A percentile compares a stretch with the other conserved stretches of the same genome.
Conservation (phyloP, 2,113 vertebrate species). For the Calonectris borealis region DNA sequence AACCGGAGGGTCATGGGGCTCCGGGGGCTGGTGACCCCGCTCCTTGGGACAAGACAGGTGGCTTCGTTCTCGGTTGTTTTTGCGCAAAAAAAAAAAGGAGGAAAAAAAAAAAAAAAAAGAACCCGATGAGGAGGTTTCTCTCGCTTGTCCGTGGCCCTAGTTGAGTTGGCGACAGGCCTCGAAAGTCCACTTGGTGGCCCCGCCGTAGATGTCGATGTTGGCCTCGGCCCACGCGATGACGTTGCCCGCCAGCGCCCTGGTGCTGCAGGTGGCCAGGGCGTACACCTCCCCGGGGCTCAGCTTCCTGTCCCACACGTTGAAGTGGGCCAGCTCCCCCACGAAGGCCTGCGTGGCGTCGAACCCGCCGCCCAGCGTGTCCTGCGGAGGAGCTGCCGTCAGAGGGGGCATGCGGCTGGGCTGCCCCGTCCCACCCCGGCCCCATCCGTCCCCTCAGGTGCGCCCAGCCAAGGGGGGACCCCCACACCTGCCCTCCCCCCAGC, state of each 20-base stretch:
- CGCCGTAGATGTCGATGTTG: constrained; percentile 93
- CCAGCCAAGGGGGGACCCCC: rapidly evolving
- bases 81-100: not conserved
- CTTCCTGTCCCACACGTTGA: constrained; percentile 95
- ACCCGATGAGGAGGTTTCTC: constrained; percentile 24
- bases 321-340: constrained; percentile 91
- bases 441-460: not conserved
- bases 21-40: not conserved
- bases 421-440: not conserved
- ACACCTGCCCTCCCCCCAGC: rapidly evolving
- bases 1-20: constrained; percentile 1
- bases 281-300: constrained; percentile 89
- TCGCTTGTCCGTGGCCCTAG: constrained; percentile 71
- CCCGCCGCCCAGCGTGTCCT: constrained; percentile 94
- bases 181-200: constrained; percentile 95
- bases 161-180: constrained; percentile 94
- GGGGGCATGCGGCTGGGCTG: rapidly evolving
- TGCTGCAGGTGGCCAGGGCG: constrained; percentile 92
- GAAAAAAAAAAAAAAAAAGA: not conserved
- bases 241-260: constrained; percentile 85
- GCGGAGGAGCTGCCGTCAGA: not conserved
- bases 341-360: constrained; percentile 97
- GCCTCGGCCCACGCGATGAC: constrained; percentile 93
- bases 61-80: constrained; percentile 20
- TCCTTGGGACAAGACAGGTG: not conserved